phyloP scores from a whole-genome alignment of 2,797 vertebrate species.

The Chelidonichthys spinosus region DNA sequence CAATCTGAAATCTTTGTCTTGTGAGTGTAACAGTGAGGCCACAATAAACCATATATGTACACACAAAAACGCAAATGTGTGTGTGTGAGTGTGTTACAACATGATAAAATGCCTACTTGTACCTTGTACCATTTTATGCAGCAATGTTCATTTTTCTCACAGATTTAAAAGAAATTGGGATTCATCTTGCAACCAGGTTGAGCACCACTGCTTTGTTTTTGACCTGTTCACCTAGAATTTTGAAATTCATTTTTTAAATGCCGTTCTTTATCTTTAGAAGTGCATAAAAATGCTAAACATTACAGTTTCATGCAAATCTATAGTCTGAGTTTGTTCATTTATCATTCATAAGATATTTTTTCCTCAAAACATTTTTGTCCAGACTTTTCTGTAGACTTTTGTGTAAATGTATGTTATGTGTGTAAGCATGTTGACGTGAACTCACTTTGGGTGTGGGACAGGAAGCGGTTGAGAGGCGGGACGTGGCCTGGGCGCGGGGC shows the following conservation, averaged over 20 bases:
- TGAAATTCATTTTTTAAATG: too few species aligned
- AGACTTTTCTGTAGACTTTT: not conserved
- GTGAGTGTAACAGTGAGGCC: not conserved
- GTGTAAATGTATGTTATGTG: constrained; percentile 14
- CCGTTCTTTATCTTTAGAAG: too few species aligned
- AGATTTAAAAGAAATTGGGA: not conserved
- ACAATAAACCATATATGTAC: not conserved
- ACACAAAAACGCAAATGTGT: not conserved
- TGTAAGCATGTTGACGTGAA: constrained; percentile 25
- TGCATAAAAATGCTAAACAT: too few species aligned
- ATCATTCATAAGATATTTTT: too few species aligned
- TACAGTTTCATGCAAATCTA: too few species aligned
- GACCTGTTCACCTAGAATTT: too few species aligned
- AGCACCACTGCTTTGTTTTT: not conserved
- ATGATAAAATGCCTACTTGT: not conserved
- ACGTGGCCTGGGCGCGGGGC: constrained; percentile 97
- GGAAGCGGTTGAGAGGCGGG: constrained; percentile 98
- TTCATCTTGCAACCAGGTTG: not conserved
- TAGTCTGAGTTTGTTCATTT: too few species aligned
- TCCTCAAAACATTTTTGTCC: too few species aligned
- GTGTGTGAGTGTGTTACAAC: not conserved
- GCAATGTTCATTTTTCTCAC: not conserved
- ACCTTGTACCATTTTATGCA: not conserved
- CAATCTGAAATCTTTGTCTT: not conserved
- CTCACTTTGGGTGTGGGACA: constrained; percentile 99